Base-by-base conservation (phyloP, 2,888 invertebrate genomes). In the Nephrotoma appendiculata region DNA sequence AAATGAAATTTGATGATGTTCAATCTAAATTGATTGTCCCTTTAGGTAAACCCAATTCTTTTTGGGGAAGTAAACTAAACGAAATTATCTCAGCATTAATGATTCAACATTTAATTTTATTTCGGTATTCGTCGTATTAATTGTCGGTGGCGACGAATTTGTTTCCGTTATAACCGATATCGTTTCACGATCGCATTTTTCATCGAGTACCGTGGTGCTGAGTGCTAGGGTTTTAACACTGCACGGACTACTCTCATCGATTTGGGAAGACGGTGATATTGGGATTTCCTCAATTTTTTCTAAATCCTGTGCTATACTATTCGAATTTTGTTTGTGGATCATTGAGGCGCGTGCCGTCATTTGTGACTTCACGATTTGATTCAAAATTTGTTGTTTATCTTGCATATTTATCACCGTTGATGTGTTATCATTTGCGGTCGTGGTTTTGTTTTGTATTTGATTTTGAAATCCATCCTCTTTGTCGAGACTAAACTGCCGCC, bases 211-310 rank as follows among this genome's bases (percentile, higher is more conserved):
- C 42, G 42, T 15, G 6, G 15, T 42, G 12, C 42, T n/a, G 43
- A 84, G 41, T 6, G 41, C 42, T 42, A 84, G 6, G 5, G 84
- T 85, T 45, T 44, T 44, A 3, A 44, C 19, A 85, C 44, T 44
- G 19, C 43, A 19, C 15, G 19, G 43, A 6, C 43, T 44, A 45
- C 19, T 85, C 5, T 85, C 85, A 7, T 44, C 85, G 9, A 44
- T 6, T 19, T 85, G 85, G 6, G 91, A 91, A 41, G 91, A 90
- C 6, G 93, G 93, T 31, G 93, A 93, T 57, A 93, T 90, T 15
- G 94, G 93, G 84, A 94, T 93, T 89, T 95, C 95, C 90, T 95
- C 95, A 88, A 95, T 95, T 90, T 94, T 93, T 89, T 95, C 95
- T 89, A 95, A 91, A 90, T 95, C 95, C 89, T 93, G 93, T 0